Evolutionary conservation across 92 coral and sea anemone species (phyloP).

Genomic region (Montipora capitata): DNA sequence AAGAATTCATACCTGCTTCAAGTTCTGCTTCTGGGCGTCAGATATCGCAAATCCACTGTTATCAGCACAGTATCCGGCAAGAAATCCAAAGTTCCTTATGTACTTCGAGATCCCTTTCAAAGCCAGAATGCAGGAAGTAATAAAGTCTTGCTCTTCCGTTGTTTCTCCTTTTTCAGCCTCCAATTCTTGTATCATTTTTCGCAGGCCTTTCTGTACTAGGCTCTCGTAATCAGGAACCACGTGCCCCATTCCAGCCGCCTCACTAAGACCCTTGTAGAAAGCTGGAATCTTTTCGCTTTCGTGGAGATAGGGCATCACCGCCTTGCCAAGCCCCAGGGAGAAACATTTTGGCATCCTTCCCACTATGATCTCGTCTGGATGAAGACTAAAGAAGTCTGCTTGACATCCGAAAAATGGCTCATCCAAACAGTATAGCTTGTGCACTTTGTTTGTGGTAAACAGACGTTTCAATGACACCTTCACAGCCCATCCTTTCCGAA

Average conservation of each 20-base stretch:
- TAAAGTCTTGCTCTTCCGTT: slow-evolving; percentile 67
- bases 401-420: slow-evolving; percentile 70
- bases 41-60: slow-evolving; percentile 50
- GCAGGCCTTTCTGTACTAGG: slow-evolving; percentile 70
- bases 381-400: slow-evolving; percentile 80
- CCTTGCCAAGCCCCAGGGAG: slow-evolving; percentile 84
- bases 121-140: slow-evolving; percentile 75
- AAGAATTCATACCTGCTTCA: slow-evolving; percentile 41
- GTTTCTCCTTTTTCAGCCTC: slow-evolving; percentile 18
- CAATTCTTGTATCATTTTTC: slow-evolving; percentile 71
- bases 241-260: slow-evolving; percentile 85
- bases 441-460: slow-evolving; percentile 63
- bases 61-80: slow-evolving; percentile 73
- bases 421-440: slow-evolving; percentile 39
- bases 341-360: slow-evolving; percentile 85
- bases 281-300: slow-evolving; percentile 88
- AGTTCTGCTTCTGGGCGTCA: slow-evolving; percentile 70
- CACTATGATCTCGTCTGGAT: slow-evolving; percentile 84
- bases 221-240: slow-evolving; percentile 79
- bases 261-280: slow-evolving; percentile 85
- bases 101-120: slow-evolving; percentile 81
- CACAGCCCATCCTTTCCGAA: slow-evolving; percentile 85
- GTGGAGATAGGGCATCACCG: slow-evolving; percentile 84
- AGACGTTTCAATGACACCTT: slow-evolving; percentile 67
- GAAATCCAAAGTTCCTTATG: slow-evolving; percentile 66